Evolutionary conservation across 2,113 vertebrate species (phyloP).

Genomic region (Larimichthys crocea): DNA sequence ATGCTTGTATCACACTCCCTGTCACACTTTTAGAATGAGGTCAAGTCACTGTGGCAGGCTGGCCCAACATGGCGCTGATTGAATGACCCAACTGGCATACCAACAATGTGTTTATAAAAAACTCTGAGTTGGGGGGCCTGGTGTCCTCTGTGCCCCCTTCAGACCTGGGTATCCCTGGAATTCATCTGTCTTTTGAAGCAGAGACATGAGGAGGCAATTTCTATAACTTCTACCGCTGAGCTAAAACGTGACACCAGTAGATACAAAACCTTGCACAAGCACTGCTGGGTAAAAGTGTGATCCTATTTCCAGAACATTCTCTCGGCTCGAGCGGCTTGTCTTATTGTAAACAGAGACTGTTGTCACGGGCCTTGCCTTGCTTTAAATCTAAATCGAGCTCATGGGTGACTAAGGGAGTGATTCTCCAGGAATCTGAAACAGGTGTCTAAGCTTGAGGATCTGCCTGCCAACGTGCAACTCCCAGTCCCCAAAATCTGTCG

Average conservation of each 20-base stretch:
- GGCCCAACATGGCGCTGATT: slow-evolving; percentile 65
- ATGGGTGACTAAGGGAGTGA: slow-evolving; percentile 57
- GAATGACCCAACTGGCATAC: slow-evolving; percentile 81
- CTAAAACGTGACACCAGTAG: neutral
- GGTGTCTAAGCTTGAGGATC: slow-evolving; percentile 73
- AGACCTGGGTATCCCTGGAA: slow-evolving; percentile 61
- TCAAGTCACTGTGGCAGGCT: slow-evolving; percentile 48
- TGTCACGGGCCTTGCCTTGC: slow-evolving; percentile 71
- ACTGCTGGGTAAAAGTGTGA: slow-evolving; percentile 3
- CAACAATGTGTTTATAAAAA: slow-evolving; percentile 77
- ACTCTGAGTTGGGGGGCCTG: slow-evolving; percentile 22
- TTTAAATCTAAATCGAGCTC: slow-evolving; percentile 77
- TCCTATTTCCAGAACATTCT: slow-evolving; percentile 73
- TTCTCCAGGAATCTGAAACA: slow-evolving; percentile 80
- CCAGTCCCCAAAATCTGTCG: slow-evolving; percentile 49
- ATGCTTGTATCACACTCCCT: slow-evolving; percentile 1
- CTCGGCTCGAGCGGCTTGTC: slow-evolving; percentile 35
- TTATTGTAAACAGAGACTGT: slow-evolving; percentile 73
- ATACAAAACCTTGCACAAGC: neutral
- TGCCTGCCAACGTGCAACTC: slow-evolving; percentile 55
- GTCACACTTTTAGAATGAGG: slow-evolving; percentile 70
- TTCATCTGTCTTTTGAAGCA: slow-evolving; percentile 16
- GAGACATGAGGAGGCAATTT: slow-evolving; percentile 34
- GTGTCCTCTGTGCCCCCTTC: slow-evolving; percentile 45
- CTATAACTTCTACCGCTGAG: neutral